Conservation (phyloP, 1,140 invertebrate species). For the Helicoverpa zea region DNA sequence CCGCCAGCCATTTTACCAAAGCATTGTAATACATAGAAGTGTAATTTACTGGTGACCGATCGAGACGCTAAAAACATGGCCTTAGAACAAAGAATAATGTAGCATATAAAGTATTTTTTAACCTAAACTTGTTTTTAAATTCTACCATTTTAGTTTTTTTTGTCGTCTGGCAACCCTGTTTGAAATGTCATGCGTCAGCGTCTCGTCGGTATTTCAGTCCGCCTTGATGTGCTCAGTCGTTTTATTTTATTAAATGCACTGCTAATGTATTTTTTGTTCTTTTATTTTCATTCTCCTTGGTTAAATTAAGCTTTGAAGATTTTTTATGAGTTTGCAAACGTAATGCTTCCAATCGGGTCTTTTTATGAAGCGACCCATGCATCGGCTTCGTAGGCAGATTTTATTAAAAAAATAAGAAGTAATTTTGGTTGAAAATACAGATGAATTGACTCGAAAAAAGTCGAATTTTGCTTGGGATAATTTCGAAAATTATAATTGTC, state of each 20-base stretch:
- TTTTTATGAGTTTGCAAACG: background rate
- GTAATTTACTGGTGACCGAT: conserved; percentile 10
- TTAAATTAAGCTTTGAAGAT: conserved; percentile 1
- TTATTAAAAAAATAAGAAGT: no score
- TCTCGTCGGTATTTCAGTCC: conserved; percentile 54
- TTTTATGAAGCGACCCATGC: no score
- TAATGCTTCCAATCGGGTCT: background rate
- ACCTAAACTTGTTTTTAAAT: conserved; percentile 7
- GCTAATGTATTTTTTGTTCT: conserved; percentile 74
- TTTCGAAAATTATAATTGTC: no score
- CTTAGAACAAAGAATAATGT: background rate
- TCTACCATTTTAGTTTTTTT: conserved; percentile 33
- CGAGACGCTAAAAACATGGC: background rate
- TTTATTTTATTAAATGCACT: conserved; percentile 84
- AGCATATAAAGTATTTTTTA: background rate
- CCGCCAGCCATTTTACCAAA: conserved; percentile 58
- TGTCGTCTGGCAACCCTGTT: conserved; percentile 8
- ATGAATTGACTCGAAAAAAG: no score
- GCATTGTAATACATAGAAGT: conserved; percentile 50
- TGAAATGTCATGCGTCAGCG: conserved; percentile 1
- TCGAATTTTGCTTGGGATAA: no score
- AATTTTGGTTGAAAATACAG: no score
- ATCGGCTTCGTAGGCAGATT: no score
- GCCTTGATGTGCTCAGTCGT: conserved; percentile 78
- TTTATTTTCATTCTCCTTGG: conserved; percentile 56